These are phyloP conservation scores for Corvus hawaiiensis DNA, from an alignment of 2,113 vertebrate genomes.

Conservation along the genomic window DNA sequence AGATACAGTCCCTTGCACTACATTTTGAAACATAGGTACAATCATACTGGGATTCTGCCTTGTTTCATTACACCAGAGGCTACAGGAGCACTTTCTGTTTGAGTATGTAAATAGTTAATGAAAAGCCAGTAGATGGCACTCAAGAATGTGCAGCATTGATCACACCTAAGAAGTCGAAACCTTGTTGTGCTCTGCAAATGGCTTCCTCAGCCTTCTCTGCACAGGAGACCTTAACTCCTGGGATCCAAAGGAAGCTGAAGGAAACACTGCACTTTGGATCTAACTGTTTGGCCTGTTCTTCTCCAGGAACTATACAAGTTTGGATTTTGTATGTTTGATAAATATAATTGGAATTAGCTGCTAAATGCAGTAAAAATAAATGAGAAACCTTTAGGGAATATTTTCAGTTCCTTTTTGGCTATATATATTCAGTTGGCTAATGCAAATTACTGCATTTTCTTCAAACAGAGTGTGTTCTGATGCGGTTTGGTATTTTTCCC, in stretches of 20 bases:
- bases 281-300: not conserved
- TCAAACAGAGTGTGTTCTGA: not conserved
- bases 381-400: not conserved
- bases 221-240: not conserved
- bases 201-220: not conserved
- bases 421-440: not conserved
- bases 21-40: not conserved
- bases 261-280: not conserved
- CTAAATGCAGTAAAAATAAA: not conserved
- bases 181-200: not conserved
- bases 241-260: not conserved
- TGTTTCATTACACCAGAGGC: not conserved
- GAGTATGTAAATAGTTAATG: not conserved
- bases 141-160: not conserved
- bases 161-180: not conserved
- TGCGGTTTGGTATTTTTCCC: not conserved
- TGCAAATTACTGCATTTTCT: not conserved
- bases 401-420: not conserved
- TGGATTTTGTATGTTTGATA: not conserved
- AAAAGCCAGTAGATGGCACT: conserved; percentile 46
- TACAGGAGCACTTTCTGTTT: not conserved
- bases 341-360: not conserved
- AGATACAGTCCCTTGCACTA: not conserved
- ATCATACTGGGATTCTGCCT: not conserved
- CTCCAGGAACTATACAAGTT: not conserved